These are phyloP conservation scores for Cephus runcator DNA, from an alignment of 2,888 invertebrate species.

Conservation along the genomic window DNA sequence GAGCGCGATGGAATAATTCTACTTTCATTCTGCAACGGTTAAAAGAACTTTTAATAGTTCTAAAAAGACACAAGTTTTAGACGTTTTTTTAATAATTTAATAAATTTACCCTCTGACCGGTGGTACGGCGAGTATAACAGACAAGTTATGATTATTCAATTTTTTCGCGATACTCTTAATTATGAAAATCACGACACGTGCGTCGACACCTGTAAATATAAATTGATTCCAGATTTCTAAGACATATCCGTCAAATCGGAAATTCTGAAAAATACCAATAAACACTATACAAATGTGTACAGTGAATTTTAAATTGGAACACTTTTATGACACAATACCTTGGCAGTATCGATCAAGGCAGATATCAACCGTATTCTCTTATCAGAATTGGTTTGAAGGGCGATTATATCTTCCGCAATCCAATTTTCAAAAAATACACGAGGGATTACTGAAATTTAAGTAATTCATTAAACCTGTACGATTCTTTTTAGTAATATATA, in stretches of 20 bases:
- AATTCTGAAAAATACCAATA: constrained; percentile 71
- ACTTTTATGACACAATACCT: constrained; percentile 36
- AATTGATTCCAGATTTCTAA: constrained; percentile 92
- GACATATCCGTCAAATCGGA: constrained; percentile 90
- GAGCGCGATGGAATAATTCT: constrained; percentile 78
- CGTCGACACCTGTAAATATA: constrained; percentile 71
- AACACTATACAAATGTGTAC: constrained; percentile 10
- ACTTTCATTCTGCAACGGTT: constrained; percentile 46
- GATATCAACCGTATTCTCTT: constrained; percentile 77
- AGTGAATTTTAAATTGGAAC: background rate
- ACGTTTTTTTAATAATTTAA: background rate
- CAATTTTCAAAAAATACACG: constrained; percentile 91
- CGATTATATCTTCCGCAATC: constrained; percentile 78
- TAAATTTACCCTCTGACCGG: constrained; percentile 72
- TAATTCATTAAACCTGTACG: background rate
- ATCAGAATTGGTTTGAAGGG: constrained; percentile 75
- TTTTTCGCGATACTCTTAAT: constrained; percentile 74
- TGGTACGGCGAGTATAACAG: constrained; percentile 82
- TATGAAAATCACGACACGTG: constrained; percentile 71
- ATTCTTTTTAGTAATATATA: constrained; percentile 20
- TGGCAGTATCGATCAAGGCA: constrained; percentile 72
- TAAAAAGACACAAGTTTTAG: background rate
- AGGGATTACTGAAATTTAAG: constrained; percentile 79
- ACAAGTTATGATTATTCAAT: constrained; percentile 64
- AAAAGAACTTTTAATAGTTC: background rate